phyloP scores from a whole-genome alignment of 2,888 invertebrate species.

The Clostera curtula region DNA sequence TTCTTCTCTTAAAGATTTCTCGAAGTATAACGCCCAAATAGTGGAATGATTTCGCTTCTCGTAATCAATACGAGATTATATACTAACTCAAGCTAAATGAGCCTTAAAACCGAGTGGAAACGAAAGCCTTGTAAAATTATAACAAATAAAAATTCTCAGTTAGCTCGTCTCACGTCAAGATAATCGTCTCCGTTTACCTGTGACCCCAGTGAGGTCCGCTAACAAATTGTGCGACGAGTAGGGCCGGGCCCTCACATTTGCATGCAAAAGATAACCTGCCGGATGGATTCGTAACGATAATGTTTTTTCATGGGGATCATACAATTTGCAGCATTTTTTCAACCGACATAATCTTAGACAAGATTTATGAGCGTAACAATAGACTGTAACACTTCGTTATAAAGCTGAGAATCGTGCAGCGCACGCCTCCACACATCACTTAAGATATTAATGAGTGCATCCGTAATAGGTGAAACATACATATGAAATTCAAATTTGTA shows the following conservation, averaged over 20 bases:
- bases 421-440: slow-evolving; percentile 60
- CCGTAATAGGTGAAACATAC: slow-evolving; percentile 74
- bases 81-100: too few relatives aligned
- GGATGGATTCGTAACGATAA: slow-evolving; percentile 56
- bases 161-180: too few relatives aligned
- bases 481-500: slow-evolving; percentile 75
- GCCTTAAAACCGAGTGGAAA: too few relatives aligned
- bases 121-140: too few relatives aligned
- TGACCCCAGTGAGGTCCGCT: slow-evolving; percentile 13
- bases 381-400: slow-evolving; percentile 26
- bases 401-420: slow-evolving; percentile 41
- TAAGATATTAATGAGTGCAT: slow-evolving; percentile 75
- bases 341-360: slow-evolving; percentile 65
- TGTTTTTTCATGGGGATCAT: slow-evolving; percentile 68
- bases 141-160: too few relatives aligned
- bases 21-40: too few relatives aligned
- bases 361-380: slow-evolving; percentile 55
- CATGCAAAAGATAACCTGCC: slow-evolving; percentile 57
- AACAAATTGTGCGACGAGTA: slow-evolving; percentile 21
- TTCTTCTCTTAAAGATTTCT: too few relatives aligned
- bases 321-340: slow-evolving; percentile 71
- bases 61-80: too few relatives aligned
- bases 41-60: too few relatives aligned
- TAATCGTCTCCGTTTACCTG: too few relatives aligned
- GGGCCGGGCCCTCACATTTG: slow-evolving; percentile 46